Evolutionary conservation across 2,888 invertebrate genomes (phyloP).

Genomic region (Heteropelma amictum): DNA sequence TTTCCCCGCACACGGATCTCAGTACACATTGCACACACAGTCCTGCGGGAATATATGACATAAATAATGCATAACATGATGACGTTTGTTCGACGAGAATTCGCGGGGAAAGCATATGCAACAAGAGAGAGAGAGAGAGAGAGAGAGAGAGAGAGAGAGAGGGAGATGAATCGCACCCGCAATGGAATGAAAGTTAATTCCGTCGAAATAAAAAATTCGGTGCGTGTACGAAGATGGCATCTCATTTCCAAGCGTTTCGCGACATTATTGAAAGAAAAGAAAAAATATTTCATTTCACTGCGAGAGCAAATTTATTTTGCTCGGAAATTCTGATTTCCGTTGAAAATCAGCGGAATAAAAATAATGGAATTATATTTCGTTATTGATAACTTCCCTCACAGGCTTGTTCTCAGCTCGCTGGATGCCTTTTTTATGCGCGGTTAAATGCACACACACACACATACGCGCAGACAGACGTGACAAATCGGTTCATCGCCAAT

Average conservation of each 20-base stretch:
- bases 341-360: too few species aligned
- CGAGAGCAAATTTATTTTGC: too few species aligned
- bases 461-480: too few species aligned
- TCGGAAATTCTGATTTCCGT: too few species aligned
- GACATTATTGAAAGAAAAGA: neutral
- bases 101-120: too few species aligned
- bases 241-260: too few species aligned
- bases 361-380: too few species aligned
- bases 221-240: neutral
- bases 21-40: slow-evolving; percentile 63
- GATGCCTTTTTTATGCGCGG: too few species aligned
- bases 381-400: too few species aligned
- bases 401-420: too few species aligned
- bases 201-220: neutral
- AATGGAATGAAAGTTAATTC: slow-evolving; percentile 28
- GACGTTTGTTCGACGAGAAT: slow-evolving; percentile 61
- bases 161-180: too few species aligned
- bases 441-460: too few species aligned
- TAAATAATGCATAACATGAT: slow-evolving; percentile 76
- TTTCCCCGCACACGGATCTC: slow-evolving; percentile 40
- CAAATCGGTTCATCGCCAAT: neutral
- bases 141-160: slow-evolving; percentile 6
- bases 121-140: slow-evolving; percentile 21
- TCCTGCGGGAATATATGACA: slow-evolving; percentile 66
- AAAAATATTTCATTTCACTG: neutral